These are phyloP conservation scores for Tamias sibiricus DNA, from an alignment of 2,113 vertebrate species.

Conservation along the genomic window DNA sequence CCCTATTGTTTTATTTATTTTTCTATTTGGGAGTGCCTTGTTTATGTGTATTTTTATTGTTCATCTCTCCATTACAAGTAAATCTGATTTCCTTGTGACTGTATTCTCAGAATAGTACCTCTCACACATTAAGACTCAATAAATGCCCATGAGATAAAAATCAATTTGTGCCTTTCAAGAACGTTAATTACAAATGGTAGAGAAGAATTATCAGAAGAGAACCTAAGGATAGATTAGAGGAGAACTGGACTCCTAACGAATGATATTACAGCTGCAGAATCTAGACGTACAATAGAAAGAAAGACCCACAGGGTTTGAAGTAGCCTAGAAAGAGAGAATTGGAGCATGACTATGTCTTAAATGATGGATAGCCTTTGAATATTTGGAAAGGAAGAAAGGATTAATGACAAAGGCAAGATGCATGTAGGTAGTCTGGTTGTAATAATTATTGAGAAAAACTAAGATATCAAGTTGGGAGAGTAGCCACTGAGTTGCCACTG, in stretches of 20 bases:
- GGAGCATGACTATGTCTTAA: neutral
- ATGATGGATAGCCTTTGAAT: neutral
- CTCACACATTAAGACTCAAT: neutral
- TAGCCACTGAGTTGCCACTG: neutral
- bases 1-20: neutral
- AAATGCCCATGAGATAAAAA: neutral
- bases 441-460: neutral
- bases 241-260: neutral
- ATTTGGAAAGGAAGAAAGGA: neutral
- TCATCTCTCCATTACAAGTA: neutral
- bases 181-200: neutral
- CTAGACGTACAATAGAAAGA: neutral
- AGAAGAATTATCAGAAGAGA: neutral
- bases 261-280: neutral
- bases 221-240: neutral
- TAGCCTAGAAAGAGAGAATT: neutral
- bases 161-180: neutral
- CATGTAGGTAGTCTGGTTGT: neutral
- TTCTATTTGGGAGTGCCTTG: neutral
- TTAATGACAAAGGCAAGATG: neutral
- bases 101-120: neutral
- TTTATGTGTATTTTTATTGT: constrained; percentile 22
- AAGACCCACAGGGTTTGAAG: neutral
- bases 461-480: neutral
- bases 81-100: neutral